Evolutionary conservation across 1,140 invertebrate species (phyloP), one percentile per base, ranked within the genome.

Genomic region (Hycleus phaleratus): DNA sequence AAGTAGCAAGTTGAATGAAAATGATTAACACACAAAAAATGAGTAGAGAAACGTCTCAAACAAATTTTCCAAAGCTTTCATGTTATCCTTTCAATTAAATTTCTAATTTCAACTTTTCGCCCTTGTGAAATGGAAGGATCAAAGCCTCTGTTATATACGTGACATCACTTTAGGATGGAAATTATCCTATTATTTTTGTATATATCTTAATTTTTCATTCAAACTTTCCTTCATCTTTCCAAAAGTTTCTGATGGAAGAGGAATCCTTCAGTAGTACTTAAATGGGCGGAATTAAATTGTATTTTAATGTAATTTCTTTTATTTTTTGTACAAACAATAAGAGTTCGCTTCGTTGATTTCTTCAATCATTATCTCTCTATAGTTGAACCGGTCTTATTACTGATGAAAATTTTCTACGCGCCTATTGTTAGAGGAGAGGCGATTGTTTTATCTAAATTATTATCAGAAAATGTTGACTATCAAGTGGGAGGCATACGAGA

Each of bases 181-280:
- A 18, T 39, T 32, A 32, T 42, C 40, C 47, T 47, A 50, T 57
- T 57, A 57, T 57, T 57, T 57, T 57, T 57, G 26, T 57, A 57
- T 50, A 57, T 57, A 49, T 57, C 48, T 48, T 49, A 57, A 57
- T 57, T 57, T 57, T 57, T 57, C 56, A 57, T 57, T 57, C 44
- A 50, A 46, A 50, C 48, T 57, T 50, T 43, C 38, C 54, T 1
- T 1, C 42, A 46, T 42, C 54, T 56, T 49, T 38, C 39, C 46
- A 48, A 57, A 57, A 53, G 46, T 57, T 45, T 48, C 18, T 57
- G 49, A 57, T 57, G 48, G 48, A 49, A 56, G 48, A 49, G 48
- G 12, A 12, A 49, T 39, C 44, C 44, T 45, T 38, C 47, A 44
- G 44, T 48, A 45, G 49, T 57, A 26, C 38, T 32, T 43, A 45